Conservation (phyloP, 2,797 vertebrate genomes). For the Bovichtus diacanthus region DNA sequence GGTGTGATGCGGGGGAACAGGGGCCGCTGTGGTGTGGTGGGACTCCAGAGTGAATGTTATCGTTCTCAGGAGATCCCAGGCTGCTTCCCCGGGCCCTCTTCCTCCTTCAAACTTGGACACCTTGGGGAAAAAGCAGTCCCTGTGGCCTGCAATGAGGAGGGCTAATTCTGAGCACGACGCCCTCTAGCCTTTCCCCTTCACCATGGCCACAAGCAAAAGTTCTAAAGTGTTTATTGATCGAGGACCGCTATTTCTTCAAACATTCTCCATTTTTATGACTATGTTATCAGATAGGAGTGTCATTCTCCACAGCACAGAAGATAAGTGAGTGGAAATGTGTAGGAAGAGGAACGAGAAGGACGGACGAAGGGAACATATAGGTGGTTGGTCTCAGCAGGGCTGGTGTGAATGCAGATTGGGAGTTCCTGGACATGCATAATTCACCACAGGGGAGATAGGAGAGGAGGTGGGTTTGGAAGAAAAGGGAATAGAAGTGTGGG, state of each 20-base stretch:
- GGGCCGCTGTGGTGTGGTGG: constrained; percentile 56
- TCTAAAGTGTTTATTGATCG: constrained; percentile 45
- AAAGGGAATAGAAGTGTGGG: constrained; percentile 89
- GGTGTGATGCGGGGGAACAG: constrained; percentile 47
- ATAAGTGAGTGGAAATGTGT: constrained; percentile 57
- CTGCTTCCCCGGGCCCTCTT: constrained; percentile 54
- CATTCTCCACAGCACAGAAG: constrained; percentile 21
- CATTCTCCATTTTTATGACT: constrained; percentile 35
- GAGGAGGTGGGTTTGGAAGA: constrained; percentile 86
- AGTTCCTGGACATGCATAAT: constrained; percentile 94
- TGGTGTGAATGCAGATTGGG: constrained; percentile 93
- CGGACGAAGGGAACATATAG: constrained; percentile 68
- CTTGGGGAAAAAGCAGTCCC: constrained; percentile 55
- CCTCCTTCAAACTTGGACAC: constrained; percentile 61
- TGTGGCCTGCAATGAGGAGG: constrained; percentile 46
- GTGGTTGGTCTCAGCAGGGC: constrained; percentile 85
- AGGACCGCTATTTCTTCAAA: constrained; percentile 3
- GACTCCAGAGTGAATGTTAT: constrained; percentile 75
- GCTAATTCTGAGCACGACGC: constrained; percentile 53
- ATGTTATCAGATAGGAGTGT: constrained; percentile 46
- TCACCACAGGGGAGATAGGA: constrained; percentile 89
- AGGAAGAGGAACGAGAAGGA: constrained; percentile 59
- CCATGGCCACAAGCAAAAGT: constrained; percentile 12
- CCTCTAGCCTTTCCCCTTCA: constrained; percentile 34
- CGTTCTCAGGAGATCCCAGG: constrained; percentile 70